Percentiles rank a stretch among this genome's conserved stretches.
Evolutionary conservation across 2,888 invertebrate species (phyloP).

Genomic region (Drosophila anomalata): DNA sequence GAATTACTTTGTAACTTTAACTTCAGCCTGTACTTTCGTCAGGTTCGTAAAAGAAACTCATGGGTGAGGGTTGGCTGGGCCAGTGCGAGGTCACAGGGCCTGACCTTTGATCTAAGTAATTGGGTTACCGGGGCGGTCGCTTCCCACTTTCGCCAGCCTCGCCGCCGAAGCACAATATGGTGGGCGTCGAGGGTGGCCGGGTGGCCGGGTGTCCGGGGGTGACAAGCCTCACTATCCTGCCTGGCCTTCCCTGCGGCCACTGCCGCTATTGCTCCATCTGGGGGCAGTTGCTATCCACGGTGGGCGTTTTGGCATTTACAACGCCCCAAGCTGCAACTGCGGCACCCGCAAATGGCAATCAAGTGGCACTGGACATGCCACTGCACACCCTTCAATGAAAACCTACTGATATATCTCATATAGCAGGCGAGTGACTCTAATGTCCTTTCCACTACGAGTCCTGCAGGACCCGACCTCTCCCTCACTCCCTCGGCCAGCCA

Average conservation of each 20-base stretch:
- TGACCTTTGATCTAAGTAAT: slow-evolving; percentile 50
- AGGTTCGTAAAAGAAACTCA: too few relatives aligned
- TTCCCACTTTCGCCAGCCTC: background rate
- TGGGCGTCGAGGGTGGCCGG: slow-evolving; percentile 11
- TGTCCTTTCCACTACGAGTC: slow-evolving; percentile 6
- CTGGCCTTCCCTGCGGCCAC: too few relatives aligned
- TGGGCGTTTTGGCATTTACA: slow-evolving; percentile 14
- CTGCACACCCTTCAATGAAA: background rate
- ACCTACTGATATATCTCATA: too few relatives aligned
- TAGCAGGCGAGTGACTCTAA: slow-evolving; percentile 8
- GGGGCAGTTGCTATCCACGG: slow-evolving; percentile 2
- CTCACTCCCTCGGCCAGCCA: slow-evolving; percentile 13
- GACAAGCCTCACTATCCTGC: too few relatives aligned
- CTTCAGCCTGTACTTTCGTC: too few relatives aligned
- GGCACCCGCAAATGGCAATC: slow-evolving; percentile 10
- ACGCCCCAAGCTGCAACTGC: background rate
- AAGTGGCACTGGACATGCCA: slow-evolving; percentile 4
- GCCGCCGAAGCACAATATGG: too few relatives aligned
- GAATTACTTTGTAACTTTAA: too few relatives aligned
- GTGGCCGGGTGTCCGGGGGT: background rate
- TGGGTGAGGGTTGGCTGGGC: background rate
- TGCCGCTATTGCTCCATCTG: background rate
- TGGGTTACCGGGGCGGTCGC: slow-evolving; percentile 47
- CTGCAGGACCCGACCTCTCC: background rate
- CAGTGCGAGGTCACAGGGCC: slow-evolving; percentile 13